Base-by-base conservation (phyloP, 2,888 invertebrate genomes). In the Muscina levida region DNA sequence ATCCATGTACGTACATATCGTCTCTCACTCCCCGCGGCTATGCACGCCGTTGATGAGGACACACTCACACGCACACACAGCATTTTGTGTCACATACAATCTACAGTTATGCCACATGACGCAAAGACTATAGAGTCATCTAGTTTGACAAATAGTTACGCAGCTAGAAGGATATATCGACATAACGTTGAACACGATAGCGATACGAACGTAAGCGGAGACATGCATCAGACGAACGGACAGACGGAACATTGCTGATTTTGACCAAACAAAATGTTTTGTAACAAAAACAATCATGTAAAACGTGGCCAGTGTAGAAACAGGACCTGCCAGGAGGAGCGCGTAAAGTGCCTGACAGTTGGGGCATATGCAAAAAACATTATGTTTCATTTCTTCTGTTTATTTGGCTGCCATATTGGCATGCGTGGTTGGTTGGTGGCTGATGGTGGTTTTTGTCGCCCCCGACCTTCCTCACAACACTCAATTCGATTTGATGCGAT, bases 301-400 rank as follows among this genome's bases (percentile, higher is more conserved):
- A 59, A 59, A 42, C 42, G 62, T 62, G 62, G 62, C 13, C 42
- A 15, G 22, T 15, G n/a, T n/a, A n/a, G n/a, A 59, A 26, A 31
- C 11, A 57, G 59, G 31, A 59, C 59, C 15, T 19, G 2, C 19
- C 22, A 51, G 24, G 24, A 24, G 11, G 24, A 53, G 15, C 17
- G 24, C 53, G 19, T 51, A 17, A 37, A 37, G 22, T 15, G 13
- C 39, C n/a, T 15, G 65, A 62, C 26, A 57, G 70, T 51, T 57
- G 46, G 31, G 37, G 71, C 74, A 78, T 81, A 78, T 77, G 62
- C 56, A 81, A 81, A 81, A 51, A 81, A 81, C 77, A 51, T 75
- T n/a, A n/a, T 81, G 72, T 81, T 81, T 81, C 77, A 81, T 81
- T 71, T 70, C 31, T 26, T n/a, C n/a, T 39, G 37, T 17, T 59